These are phyloP conservation scores for Sweltsa coloradensis DNA, from an alignment of 1,140 invertebrate species.

Conservation along the genomic window DNA sequence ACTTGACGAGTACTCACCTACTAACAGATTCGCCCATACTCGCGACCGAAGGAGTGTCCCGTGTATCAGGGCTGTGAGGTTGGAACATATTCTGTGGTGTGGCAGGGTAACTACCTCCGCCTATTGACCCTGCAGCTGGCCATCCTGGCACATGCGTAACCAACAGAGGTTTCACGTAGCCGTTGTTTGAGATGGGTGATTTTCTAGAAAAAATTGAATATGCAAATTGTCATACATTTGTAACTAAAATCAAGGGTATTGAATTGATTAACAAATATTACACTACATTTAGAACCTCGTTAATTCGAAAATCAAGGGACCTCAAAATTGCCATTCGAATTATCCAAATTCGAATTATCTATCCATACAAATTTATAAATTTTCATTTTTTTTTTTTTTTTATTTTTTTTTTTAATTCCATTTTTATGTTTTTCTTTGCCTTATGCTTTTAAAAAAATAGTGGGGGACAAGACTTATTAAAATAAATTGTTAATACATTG, in stretches of 20 bases:
- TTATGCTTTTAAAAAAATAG: too few relatives aligned
- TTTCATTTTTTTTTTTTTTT: too few relatives aligned
- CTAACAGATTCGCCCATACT: slow-evolving; percentile 27
- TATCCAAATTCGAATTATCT: too few relatives aligned
- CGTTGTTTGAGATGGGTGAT: slow-evolving; percentile 56
- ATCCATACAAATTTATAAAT: too few relatives aligned
- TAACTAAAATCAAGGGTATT: slow-evolving; percentile 9
- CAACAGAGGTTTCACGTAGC: slow-evolving; percentile 76
- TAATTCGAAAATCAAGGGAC: too few relatives aligned
- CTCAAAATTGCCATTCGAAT: too few relatives aligned
- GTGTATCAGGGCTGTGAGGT: slow-evolving; percentile 47
- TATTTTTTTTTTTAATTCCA: too few relatives aligned
- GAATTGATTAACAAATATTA: not conserved
- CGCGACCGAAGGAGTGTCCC: slow-evolving; percentile 55
- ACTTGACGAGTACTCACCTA: slow-evolving; percentile 21
- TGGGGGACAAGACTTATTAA: too few relatives aligned
- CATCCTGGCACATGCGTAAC: slow-evolving; percentile 72
- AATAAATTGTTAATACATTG: too few relatives aligned
- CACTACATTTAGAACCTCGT: too few relatives aligned
- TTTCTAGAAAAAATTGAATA: slow-evolving; percentile 35
- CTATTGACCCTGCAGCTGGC: slow-evolving; percentile 31
- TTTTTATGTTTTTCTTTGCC: too few relatives aligned
- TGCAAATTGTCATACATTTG: slow-evolving; percentile 1
- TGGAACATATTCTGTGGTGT: slow-evolving; percentile 46
- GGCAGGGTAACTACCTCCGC: slow-evolving; percentile 42